Evolutionary conservation across 2,113 vertebrate species (phyloP).

Genomic region (Hiodon alosoides): DNA sequence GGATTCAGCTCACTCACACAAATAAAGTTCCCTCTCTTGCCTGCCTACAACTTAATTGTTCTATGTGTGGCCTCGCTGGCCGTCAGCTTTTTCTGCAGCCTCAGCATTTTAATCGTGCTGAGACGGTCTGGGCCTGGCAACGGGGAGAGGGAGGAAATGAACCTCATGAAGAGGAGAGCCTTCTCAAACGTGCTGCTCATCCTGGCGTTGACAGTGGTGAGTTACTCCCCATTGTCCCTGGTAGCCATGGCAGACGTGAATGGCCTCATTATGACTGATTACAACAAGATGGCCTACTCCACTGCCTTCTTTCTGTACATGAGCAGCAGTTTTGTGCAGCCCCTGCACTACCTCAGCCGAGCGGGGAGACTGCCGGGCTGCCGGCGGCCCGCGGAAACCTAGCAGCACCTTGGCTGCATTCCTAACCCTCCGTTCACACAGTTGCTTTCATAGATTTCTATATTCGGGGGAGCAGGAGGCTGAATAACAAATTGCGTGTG

Average conservation of each 20-base stretch:
- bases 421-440: not conserved
- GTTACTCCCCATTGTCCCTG: not conserved
- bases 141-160: not conserved
- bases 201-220: not conserved
- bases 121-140: conserved; percentile 7
- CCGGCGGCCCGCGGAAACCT: not conserved
- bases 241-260: no score
- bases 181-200: not conserved
- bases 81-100: conserved; percentile 11
- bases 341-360: not conserved
- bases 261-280: no score
- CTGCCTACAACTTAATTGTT: no score
- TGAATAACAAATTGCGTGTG: no score
- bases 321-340: not conserved
- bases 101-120: conserved; percentile 9
- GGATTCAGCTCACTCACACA: not conserved
- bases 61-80: not conserved
- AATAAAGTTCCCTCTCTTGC: no score
- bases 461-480: no score
- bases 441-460: not conserved
- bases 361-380: not conserved
- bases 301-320: no score
- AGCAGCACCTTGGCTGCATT: not conserved
- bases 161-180: not conserved
- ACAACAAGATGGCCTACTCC: no score